Evolutionary conservation across 2,888 invertebrate genomes (phyloP).

Genomic region (Agonopterix arenella): DNA sequence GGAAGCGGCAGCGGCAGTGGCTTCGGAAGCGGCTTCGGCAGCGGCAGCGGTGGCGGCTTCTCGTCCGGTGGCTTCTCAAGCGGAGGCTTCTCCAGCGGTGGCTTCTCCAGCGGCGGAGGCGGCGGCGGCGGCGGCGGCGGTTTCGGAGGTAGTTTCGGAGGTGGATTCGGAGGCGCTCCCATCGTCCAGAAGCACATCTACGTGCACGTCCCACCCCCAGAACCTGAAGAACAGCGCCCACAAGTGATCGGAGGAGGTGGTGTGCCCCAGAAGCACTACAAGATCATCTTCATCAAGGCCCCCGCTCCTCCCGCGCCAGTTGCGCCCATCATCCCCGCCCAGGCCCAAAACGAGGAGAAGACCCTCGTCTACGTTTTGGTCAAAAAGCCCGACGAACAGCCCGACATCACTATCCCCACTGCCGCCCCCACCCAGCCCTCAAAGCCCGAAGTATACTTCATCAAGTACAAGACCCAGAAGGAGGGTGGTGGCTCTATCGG

Average conservation of each 20-base stretch:
- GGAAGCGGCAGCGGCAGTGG: slow-evolving; percentile 41
- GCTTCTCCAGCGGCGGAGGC: slow-evolving; percentile 40
- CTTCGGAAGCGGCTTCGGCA: slow-evolving; percentile 44
- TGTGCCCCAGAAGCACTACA: slow-evolving; percentile 87
- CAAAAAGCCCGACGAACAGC: slow-evolving; percentile 89
- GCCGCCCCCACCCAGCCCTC: slow-evolving; percentile 84
- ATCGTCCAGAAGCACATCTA: slow-evolving; percentile 88
- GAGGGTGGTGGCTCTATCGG: slow-evolving; percentile 49
- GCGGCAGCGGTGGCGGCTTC: slow-evolving; percentile 37
- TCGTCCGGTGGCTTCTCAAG: slow-evolving; percentile 15
- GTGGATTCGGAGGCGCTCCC: slow-evolving; percentile 66
- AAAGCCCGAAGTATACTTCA: slow-evolving; percentile 91
- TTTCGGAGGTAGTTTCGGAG: slow-evolving; percentile 48
- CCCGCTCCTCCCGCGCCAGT: slow-evolving; percentile 86
- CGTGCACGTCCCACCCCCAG: slow-evolving; percentile 90
- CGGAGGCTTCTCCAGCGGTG: slow-evolving; percentile 26
- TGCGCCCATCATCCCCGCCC: slow-evolving; percentile 84
- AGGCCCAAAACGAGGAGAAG: slow-evolving; percentile 86
- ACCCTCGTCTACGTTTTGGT: slow-evolving; percentile 89
- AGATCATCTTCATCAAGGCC: slow-evolving; percentile 92
- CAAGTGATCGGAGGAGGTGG: slow-evolving; percentile 80
- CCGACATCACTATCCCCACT: slow-evolving; percentile 86
- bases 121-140: slow-evolving; percentile 45
- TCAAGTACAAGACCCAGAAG: slow-evolving; percentile 88
- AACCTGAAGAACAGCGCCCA: slow-evolving; percentile 82